These are phyloP conservation scores for Heliocidaris erythrogramma DNA, from an alignment of 35 echinoderm and acorn worm genomes.

Conservation along the genomic window DNA sequence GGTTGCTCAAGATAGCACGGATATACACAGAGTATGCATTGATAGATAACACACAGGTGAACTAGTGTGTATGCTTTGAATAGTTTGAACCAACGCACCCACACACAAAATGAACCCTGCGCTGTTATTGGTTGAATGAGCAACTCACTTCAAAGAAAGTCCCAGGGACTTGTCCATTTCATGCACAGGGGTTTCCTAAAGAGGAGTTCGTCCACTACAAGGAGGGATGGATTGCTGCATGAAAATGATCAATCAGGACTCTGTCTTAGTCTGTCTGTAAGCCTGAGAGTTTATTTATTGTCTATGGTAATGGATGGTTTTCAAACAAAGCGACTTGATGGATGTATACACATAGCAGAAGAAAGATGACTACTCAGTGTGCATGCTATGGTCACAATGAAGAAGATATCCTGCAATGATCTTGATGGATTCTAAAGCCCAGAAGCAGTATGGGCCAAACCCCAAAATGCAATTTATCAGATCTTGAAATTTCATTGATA, in stretches of 20 bases:
- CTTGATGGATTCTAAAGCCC: background rate
- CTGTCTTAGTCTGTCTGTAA: background rate
- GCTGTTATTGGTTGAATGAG: conserved; percentile 32
- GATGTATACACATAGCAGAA: background rate
- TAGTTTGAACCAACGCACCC: background rate
- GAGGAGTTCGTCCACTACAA: background rate
- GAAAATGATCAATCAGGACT: background rate
- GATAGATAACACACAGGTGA: background rate
- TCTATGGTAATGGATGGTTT: background rate
- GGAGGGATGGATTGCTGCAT: background rate
- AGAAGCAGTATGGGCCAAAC: background rate
- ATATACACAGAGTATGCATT: background rate
- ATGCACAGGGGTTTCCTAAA: background rate
- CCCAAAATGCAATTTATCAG: background rate
- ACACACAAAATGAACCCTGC: background rate
- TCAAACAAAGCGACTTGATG: background rate
- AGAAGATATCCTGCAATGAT: background rate
- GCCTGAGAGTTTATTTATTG: background rate
- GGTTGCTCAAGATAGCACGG: no score
- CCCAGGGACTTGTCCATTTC: conserved; percentile 5
- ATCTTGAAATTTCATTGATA: background rate
- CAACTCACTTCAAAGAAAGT: conserved; percentile 24
- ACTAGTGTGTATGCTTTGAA: background rate
- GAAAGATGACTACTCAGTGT: background rate
- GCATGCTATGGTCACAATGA: background rate